Conservation (phyloP, 2,113 vertebrate species). For the Otolemur garnettii region DNA sequence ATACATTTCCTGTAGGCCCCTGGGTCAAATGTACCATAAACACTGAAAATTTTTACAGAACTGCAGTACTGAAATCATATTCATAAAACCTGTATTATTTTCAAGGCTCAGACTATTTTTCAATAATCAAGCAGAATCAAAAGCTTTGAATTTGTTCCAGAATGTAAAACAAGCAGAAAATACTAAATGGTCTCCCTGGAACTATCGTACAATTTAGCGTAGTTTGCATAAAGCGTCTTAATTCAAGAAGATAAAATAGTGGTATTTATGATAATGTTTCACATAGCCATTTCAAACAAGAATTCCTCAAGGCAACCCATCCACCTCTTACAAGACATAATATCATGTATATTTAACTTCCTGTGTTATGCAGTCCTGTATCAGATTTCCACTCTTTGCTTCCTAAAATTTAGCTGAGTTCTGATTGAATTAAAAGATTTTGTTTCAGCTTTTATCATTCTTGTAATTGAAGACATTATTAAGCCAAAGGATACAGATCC, state of each 20-base stretch:
- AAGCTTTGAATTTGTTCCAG: conserved; percentile 87
- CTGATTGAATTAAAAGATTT: conserved; percentile 89
- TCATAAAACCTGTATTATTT: conserved; percentile 86
- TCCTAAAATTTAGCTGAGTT: conserved; percentile 86
- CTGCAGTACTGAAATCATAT: conserved; percentile 83
- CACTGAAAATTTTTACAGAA: conserved; percentile 81
- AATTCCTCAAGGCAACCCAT: conserved; percentile 85
- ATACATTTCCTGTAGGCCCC: conserved; percentile 82
- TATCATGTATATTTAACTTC: conserved; percentile 86
- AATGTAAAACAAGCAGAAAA: conserved; percentile 86
- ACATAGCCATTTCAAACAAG: conserved; percentile 83
- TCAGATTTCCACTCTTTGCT: conserved; percentile 84
- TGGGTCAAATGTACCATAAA: conserved; percentile 83
- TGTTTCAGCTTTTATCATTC: conserved; percentile 88
- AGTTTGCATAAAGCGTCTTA: conserved; percentile 81
- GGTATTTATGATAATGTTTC: conserved; percentile 83
- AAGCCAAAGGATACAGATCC: conserved; percentile 84
- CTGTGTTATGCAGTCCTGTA: conserved; percentile 82
- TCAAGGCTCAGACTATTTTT: conserved; percentile 82
- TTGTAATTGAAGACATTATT: conserved; percentile 88
- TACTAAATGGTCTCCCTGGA: conserved; percentile 82
- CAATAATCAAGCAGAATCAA: conserved; percentile 81
- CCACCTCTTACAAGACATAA: conserved; percentile 82
- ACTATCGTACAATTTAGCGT: conserved; percentile 82
- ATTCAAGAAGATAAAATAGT: conserved; percentile 84